phyloP scores from a whole-genome alignment of 2,113 vertebrate species.

The Emydura subglobosa region DNA sequence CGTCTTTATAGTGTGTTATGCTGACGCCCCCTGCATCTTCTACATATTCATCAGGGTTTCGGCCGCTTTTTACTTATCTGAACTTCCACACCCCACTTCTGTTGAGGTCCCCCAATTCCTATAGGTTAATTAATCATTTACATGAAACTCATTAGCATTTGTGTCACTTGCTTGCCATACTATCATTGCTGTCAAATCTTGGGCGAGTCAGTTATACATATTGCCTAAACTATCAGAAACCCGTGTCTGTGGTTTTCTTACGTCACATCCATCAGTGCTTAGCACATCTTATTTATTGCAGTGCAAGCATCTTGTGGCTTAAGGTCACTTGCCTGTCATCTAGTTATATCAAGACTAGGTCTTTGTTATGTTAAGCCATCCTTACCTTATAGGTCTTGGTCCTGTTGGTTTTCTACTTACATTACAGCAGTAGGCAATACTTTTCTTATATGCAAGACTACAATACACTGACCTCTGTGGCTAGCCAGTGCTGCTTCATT shows the following conservation, averaged over 20 bases:
- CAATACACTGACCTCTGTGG: constrained; percentile 43
- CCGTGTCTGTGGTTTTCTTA: background rate
- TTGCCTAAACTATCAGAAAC: background rate
- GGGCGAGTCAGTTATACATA: background rate
- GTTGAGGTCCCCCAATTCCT: background rate
- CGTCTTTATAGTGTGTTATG: background rate
- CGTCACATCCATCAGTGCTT: background rate
- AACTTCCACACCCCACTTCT: background rate
- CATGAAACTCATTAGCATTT: background rate
- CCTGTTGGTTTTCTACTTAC: background rate
- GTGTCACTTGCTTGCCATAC: background rate
- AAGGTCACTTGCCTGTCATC: background rate
- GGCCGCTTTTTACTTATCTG: background rate
- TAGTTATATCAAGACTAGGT: background rate
- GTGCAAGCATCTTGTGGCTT: background rate
- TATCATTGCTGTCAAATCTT: background rate
- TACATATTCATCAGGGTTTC: background rate
- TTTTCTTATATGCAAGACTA: background rate
- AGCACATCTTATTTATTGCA: background rate
- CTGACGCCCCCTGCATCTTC: background rate
- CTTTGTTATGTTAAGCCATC: background rate
- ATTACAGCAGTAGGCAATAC: background rate
- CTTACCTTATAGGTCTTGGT: background rate
- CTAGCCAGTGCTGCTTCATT: constrained; percentile 58
- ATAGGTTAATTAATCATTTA: background rate